Evolutionary conservation across 2,113 vertebrate genomes (phyloP).

Genomic region (Kryptolebias marmoratus): DNA sequence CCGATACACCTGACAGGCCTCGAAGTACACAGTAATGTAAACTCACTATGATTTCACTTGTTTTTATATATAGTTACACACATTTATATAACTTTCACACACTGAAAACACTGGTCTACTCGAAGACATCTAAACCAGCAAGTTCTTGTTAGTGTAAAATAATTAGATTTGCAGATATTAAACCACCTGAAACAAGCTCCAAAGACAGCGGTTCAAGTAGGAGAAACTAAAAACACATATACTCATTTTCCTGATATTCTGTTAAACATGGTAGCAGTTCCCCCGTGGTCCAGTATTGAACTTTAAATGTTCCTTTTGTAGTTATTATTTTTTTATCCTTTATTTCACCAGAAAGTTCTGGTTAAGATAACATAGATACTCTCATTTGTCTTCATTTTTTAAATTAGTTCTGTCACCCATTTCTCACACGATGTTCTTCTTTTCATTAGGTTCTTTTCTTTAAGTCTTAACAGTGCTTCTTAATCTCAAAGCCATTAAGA

Average conservation of each 20-base stretch:
- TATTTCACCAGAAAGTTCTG: too few relatives aligned
- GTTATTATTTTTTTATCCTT: too few relatives aligned
- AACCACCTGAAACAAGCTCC: neutral
- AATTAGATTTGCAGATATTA: too few relatives aligned
- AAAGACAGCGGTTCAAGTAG: neutral
- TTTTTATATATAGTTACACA: neutral
- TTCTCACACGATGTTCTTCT: neutral
- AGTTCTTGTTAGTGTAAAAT: too few relatives aligned
- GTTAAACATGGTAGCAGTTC: too few relatives aligned
- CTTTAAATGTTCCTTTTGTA: neutral
- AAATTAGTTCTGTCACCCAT: slow-evolving; percentile 1
- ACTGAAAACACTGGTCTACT: too few relatives aligned
- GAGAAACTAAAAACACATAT: neutral
- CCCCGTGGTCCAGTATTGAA: neutral
- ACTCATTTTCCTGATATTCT: too few relatives aligned
- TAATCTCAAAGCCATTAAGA: slow-evolving; percentile 31
- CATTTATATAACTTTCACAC: neutral
- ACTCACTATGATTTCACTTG: neutral
- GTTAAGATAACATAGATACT: too few relatives aligned
- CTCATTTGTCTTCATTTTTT: neutral
- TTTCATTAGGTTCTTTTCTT: neutral
- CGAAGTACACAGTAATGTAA: too few relatives aligned
- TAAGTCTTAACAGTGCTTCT: neutral
- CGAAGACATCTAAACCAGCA: too few relatives aligned
- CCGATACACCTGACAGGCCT: neutral